Conservation (phyloP, 2,797 vertebrate species). For the Onychomys leucogaster region DNA sequence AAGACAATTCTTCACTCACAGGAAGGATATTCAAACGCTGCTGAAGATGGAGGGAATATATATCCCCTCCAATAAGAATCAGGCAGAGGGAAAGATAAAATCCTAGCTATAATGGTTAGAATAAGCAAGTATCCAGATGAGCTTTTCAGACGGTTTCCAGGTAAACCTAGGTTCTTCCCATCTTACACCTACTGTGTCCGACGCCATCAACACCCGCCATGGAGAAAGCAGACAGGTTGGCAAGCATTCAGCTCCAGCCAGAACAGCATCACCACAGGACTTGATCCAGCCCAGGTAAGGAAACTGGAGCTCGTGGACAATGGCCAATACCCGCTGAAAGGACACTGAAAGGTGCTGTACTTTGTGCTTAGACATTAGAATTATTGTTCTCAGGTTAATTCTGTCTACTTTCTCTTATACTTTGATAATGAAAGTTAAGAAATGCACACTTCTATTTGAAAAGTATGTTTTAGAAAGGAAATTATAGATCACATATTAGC, state of each 20-base stretch:
- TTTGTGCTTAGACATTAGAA: conserved; percentile 3
- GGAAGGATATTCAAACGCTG: not conserved
- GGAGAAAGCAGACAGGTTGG: conserved; percentile 6
- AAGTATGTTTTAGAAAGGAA: conserved; percentile 48
- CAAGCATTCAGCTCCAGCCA: not conserved
- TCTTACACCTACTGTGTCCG: not conserved
- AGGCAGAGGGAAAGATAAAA: conserved; percentile 18
- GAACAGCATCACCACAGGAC: not conserved
- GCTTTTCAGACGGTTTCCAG: not conserved
- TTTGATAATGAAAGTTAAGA: conserved; percentile 32
- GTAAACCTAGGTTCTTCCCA: not conserved
- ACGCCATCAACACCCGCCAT: not conserved
- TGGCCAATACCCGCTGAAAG: conserved; percentile 41
- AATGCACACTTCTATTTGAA: conserved; percentile 16
- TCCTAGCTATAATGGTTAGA: not conserved
- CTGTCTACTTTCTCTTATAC: conserved; percentile 28
- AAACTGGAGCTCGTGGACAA: not conserved
- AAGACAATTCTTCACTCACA: not conserved
- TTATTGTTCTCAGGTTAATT: conserved; percentile 28
- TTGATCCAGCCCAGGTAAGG: conserved; percentile 18
- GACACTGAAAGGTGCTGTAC: not conserved
- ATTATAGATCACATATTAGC: not conserved
- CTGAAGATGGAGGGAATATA: not conserved
- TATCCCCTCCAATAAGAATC: not conserved
- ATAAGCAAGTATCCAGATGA: not conserved